Conservation (phyloP, 1,140 invertebrate genomes). For the Chironomus tepperi region DNA sequence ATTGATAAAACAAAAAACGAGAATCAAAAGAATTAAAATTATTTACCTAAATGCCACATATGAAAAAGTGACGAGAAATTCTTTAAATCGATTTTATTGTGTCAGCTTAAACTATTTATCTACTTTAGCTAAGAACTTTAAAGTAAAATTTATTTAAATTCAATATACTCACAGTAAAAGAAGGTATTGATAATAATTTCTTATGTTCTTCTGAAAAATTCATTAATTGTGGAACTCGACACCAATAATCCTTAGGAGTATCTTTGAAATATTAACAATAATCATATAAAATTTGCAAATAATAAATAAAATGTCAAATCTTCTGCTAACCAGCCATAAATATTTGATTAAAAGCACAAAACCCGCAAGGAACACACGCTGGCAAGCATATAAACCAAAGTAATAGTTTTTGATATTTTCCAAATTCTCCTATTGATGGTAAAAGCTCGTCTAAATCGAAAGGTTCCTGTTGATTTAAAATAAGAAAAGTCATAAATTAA, state of each 20-base stretch:
- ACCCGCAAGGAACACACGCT: slow-evolving; percentile 79
- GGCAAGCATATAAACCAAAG: slow-evolving; percentile 80
- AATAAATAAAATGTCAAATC: background rate
- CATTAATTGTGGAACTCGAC: slow-evolving; percentile 56
- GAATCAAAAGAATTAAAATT: no score
- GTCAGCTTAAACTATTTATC: no score
- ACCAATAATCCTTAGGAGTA: slow-evolving; percentile 67
- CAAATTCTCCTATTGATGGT: slow-evolving; percentile 78
- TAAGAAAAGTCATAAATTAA: background rate
- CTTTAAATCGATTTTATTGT: no score
- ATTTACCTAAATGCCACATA: no score
- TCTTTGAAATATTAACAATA: slow-evolving; percentile 37
- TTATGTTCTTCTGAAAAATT: slow-evolving; percentile 49
- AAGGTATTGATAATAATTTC: slow-evolving; percentile 56
- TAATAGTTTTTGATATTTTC: slow-evolving; percentile 74
- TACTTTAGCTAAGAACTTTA: no score
- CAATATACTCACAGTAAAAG: slow-evolving; percentile 35
- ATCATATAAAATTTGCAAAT: background rate
- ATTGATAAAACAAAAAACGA: no score
- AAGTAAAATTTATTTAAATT: background rate
- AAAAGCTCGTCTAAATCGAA: slow-evolving; percentile 76
- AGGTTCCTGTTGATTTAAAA: slow-evolving; percentile 39
- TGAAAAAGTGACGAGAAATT: no score
- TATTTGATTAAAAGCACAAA: slow-evolving; percentile 83
- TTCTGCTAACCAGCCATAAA: slow-evolving; percentile 55